Base-by-base conservation (phyloP, 2,888 invertebrate species). In the Oxyscelio sp. region DNA sequence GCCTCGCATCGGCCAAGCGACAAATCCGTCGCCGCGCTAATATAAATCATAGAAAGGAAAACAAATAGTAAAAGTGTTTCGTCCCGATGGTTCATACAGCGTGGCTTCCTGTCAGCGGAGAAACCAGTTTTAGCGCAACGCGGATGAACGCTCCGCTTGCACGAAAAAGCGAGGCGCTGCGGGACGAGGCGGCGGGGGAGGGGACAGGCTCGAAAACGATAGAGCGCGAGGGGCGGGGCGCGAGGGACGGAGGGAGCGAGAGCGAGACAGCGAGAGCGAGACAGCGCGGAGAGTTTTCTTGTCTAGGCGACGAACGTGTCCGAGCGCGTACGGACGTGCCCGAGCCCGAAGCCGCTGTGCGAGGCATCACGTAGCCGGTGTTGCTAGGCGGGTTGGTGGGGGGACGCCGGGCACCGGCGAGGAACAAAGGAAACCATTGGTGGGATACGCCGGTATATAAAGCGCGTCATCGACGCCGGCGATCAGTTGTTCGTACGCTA, bases 331-430 rank as follows among this genome's bases (percentile, higher is more conserved):
- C 77, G 77, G 48, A 24, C 21, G 21, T 19, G 38, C 21, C 2
- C 58, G 91, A 84, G 11, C 24, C 81, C 74, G 78, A 71, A 80
- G 80, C 87, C 85, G 81, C 87, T 89, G 78, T 73, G 90, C 90
- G 89, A 90, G 90, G 92, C 90, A 90, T 91, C 92, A 92, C 92
- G 93, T 93, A 92, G 92, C 89, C 92, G 90, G 91, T 93, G 93
- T 93, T 93, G 93, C 93, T 93, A 93, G 92, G 93, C 92, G 92
- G 91, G 85, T 84, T 79, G 89, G 84, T 78, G 87, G 85, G 87
- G 85, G 24, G 5, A 65, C 77, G 82, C 85, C 66, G 86, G 85
- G 24, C 74, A 59, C 77, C 74, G 83, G 79, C 81, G 80, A 71
- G 82, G 86, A 85, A 77, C 78, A 84, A 82, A 74, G 73, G 71